A percentile compares a stretch with the other conserved stretches of the same genome.
Evolutionary conservation across 2,888 invertebrate species (phyloP).

Genomic region (Lomographa bimaculata): DNA sequence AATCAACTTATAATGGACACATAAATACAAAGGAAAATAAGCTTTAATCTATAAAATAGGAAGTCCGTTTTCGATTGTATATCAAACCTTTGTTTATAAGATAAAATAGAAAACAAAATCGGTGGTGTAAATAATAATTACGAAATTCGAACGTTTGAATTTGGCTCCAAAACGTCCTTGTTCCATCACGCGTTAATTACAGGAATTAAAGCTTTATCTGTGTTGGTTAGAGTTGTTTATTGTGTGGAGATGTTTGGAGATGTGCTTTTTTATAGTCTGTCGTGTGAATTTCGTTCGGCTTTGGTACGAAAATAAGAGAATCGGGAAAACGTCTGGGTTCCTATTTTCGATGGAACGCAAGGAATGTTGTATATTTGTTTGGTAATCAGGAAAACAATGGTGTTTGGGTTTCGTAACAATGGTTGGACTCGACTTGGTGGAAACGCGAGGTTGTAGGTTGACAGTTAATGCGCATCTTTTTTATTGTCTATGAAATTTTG

Average conservation of each 20-base stretch:
- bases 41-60: slow-evolving; percentile 14
- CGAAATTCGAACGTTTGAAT: slow-evolving; percentile 27
- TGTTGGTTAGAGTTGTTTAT: slow-evolving; percentile 12
- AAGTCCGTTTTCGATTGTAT: slow-evolving; percentile 6
- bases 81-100: slow-evolving; percentile 13
- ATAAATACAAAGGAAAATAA: slow-evolving; percentile 15
- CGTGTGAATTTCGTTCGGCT: slow-evolving; percentile 26
- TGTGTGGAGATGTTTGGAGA: background rate
- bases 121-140: slow-evolving; percentile 29
- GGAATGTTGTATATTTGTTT: slow-evolving; percentile 32
- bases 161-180: slow-evolving; percentile 3
- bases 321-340: slow-evolving; percentile 15
- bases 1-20: slow-evolving; percentile 13
- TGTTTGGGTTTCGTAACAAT: slow-evolving; percentile 20
- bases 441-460: no score
- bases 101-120: slow-evolving; percentile 20
- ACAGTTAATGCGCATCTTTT: no score
- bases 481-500: no score
- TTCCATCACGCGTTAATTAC: background rate
- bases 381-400: slow-evolving; percentile 23
- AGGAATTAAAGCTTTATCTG: slow-evolving; percentile 4
- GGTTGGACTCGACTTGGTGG: no score
- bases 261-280: slow-evolving; percentile 28
- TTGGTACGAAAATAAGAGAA: slow-evolving; percentile 25
- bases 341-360: slow-evolving; percentile 36